phyloP scores from a whole-genome alignment of 2,113 vertebrate species.

The Dryoscopus gambensis region DNA sequence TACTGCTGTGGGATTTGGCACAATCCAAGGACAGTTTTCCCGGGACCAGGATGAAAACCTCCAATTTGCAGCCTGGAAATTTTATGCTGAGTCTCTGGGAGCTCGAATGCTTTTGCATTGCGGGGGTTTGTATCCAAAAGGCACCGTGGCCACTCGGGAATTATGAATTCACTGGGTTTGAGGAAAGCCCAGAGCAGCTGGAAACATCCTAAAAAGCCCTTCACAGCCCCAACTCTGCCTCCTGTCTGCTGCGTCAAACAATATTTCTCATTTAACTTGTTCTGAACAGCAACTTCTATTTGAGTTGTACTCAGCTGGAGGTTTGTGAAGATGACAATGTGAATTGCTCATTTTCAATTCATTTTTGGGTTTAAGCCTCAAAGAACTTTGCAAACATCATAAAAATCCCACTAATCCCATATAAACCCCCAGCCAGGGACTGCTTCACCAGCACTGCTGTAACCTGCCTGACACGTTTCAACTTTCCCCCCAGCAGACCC shows the following conservation, averaged over 20 bases:
- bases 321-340: background rate
- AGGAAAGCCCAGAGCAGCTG: background rate
- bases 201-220: background rate
- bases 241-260: background rate
- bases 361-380: background rate
- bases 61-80: background rate
- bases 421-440: background rate
- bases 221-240: background rate
- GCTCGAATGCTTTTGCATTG: background rate
- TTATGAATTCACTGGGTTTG: background rate
- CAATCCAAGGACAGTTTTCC: background rate
- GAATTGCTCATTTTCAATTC: background rate
- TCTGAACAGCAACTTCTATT: background rate
- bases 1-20: background rate
- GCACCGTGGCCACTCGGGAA: background rate
- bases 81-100: background rate
- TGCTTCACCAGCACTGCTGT: background rate
- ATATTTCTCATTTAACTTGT: background rate
- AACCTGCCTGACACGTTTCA: fast-evolving
- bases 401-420: background rate
- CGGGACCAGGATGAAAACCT: background rate
- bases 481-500: background rate
- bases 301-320: background rate
- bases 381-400: background rate
- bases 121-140: background rate